Evolutionary conservation across 2,113 vertebrate genomes (phyloP).

Genomic region (Psittacula cyanocephala): DNA sequence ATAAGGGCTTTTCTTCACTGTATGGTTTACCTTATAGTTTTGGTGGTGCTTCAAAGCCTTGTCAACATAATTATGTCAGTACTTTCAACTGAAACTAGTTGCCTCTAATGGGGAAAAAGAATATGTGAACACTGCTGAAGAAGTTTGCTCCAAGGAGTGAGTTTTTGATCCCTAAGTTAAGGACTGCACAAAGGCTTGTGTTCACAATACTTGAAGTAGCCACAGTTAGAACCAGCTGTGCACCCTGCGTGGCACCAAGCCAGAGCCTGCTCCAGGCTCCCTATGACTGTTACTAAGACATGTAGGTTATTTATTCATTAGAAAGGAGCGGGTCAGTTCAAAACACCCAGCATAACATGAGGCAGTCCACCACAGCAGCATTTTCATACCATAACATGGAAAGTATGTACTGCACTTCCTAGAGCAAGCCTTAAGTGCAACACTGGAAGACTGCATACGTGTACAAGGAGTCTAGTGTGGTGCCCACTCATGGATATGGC

Average conservation of each 20-base stretch:
- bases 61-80: not conserved
- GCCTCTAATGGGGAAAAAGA: not conserved
- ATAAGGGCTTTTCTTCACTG: not conserved
- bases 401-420: not conserved
- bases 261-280: not conserved
- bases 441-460: not conserved
- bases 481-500: too few species aligned
- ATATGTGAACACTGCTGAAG: not conserved
- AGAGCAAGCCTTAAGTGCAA: not conserved
- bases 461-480: not conserved
- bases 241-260: not conserved
- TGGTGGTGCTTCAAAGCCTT: not conserved
- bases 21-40: not conserved
- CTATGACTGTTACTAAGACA: not conserved
- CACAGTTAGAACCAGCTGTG: not conserved
- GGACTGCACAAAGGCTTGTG: not conserved
- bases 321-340: not conserved
- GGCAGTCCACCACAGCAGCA: rapidly evolving
- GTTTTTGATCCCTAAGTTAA: not conserved
- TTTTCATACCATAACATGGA: not conserved
- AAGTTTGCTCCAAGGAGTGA: not conserved
- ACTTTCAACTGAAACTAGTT: not conserved
- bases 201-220: not conserved
- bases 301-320: not conserved
- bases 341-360: not conserved